Conservation (phyloP, 1,140 invertebrate species). For the Gonioctena quinquepunctata region DNA sequence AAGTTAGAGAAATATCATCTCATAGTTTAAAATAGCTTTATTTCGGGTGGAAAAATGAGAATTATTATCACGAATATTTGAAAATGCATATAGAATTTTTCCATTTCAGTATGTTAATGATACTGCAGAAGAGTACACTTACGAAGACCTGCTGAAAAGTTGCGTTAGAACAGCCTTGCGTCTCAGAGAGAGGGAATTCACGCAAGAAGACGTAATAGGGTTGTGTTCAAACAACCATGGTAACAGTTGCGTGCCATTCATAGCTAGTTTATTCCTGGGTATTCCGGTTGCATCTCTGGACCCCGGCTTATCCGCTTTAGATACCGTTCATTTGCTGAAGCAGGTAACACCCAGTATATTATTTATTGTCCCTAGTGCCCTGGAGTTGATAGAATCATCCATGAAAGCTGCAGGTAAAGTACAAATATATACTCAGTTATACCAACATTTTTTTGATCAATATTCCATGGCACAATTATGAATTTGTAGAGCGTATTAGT, state of each 20-base stretch:
- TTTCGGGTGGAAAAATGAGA: background rate
- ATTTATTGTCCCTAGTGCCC: slow-evolving; percentile 36
- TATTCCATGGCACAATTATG: too few species aligned
- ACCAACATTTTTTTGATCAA: too few species aligned
- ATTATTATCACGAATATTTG: slow-evolving; percentile 8
- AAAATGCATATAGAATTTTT: too few species aligned
- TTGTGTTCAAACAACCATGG: slow-evolving; percentile 35
- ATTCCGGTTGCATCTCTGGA: slow-evolving; percentile 33
- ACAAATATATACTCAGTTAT: too few species aligned
- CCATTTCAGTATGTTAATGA: slow-evolving; percentile 28
- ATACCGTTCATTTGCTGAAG: slow-evolving; percentile 30
- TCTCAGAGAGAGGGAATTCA: slow-evolving; percentile 25
- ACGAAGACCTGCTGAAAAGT: slow-evolving; percentile 22
- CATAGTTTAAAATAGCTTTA: slow-evolving; percentile 19
- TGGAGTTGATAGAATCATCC: slow-evolving; percentile 24
- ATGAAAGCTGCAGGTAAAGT: slow-evolving; percentile 14
- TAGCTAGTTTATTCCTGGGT: slow-evolving; percentile 36
- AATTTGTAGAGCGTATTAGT: too few species aligned
- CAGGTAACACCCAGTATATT: slow-evolving; percentile 38
- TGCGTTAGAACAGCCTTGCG: slow-evolving; percentile 35
- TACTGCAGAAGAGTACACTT: slow-evolving; percentile 35
- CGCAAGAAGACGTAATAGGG: slow-evolving; percentile 30
- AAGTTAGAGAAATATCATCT: too few species aligned
- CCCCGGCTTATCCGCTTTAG: slow-evolving; percentile 28
- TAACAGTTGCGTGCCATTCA: slow-evolving; percentile 30